These are phyloP conservation scores for Halcyon smyrnensis DNA, from an alignment of 2,797 vertebrate species.

Conservation along the genomic window DNA sequence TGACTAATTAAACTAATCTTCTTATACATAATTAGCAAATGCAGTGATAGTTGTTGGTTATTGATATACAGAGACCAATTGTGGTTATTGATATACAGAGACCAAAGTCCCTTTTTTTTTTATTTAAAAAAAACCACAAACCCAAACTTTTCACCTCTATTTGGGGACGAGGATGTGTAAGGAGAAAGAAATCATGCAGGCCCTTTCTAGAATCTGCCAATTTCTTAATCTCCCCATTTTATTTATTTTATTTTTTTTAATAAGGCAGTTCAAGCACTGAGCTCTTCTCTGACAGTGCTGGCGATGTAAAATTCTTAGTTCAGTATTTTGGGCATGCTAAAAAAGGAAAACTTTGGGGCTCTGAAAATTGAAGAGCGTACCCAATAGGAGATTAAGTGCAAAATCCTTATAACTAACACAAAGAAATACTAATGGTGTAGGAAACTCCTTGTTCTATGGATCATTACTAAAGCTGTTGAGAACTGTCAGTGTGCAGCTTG, in stretches of 20 bases:
- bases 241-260: neutral
- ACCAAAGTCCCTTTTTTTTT: neutral
- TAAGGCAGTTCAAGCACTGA: accelerated
- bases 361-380: neutral
- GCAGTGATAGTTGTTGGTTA: conserved; percentile 3
- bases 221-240: neutral
- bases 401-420: neutral
- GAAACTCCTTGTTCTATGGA: neutral
- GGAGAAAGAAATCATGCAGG: neutral
- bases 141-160: neutral
- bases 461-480: neutral
- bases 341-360: neutral
- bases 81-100: neutral
- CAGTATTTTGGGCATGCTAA: neutral
- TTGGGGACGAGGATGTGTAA: neutral
- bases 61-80: neutral
- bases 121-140: no score
- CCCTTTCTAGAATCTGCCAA: neutral
- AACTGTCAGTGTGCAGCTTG: neutral
- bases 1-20: conserved; percentile 47
- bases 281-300: neutral
- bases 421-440: neutral
- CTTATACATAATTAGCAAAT: conserved; percentile 29
- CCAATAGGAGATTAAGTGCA: neutral
- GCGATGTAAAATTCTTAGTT: neutral